A percentile compares a stretch with the other conserved stretches of the same genome.
Evolutionary conservation across 2,888 invertebrate species (phyloP).

Genomic region (Synergus gifuensis): DNA sequence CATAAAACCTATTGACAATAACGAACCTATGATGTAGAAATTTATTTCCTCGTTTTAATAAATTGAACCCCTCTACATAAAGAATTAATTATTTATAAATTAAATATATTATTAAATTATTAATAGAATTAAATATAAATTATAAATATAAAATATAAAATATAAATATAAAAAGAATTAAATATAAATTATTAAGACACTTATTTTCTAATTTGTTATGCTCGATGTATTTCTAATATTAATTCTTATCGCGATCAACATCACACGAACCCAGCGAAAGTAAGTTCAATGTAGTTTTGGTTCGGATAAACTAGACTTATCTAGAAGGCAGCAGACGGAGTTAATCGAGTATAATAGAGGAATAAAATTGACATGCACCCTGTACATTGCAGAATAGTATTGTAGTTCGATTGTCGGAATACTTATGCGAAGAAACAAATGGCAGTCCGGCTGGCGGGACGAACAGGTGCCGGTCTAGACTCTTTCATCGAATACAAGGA

Average conservation of each 20-base stretch:
- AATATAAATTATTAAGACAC: no score
- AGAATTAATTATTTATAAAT: no score
- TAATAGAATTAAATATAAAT: no score
- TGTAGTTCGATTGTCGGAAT: conserved; percentile 42
- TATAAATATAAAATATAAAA: no score
- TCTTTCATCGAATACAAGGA: conserved; percentile 68
- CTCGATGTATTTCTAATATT: no score
- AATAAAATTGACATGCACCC: conserved; percentile 8
- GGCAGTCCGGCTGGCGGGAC: conserved; percentile 60
- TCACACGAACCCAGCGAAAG: no score
- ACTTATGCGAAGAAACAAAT: conserved; percentile 65
- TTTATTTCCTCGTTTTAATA: not conserved
- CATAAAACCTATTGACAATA: conserved; percentile 2
- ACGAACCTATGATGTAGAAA: not conserved
- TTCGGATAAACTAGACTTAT: no score
- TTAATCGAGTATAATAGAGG: not conserved
- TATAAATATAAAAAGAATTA: no score
- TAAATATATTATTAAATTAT: no score
- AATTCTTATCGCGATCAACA: no score
- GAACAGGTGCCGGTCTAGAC: conserved; percentile 77
- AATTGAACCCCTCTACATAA: not conserved
- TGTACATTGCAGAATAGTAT: conserved; percentile 8
- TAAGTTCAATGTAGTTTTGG: no score
- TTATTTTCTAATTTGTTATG: no score
- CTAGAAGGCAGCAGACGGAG: not conserved